These are phyloP conservation scores for Gryon sp. DNA, from an alignment of 1,140 invertebrate genomes.

Conservation along the genomic window DNA sequence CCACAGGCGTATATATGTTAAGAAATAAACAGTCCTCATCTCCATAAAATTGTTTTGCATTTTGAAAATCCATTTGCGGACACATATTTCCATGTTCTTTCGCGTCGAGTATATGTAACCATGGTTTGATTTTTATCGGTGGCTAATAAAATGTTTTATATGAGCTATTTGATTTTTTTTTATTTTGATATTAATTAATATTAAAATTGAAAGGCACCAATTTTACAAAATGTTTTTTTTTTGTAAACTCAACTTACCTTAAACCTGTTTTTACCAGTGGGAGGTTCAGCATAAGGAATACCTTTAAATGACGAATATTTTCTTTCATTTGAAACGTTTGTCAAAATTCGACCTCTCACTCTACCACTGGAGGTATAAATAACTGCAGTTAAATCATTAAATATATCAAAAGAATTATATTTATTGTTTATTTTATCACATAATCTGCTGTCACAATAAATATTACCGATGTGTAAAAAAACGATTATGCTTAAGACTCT, in stretches of 20 bases:
- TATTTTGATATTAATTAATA: not conserved
- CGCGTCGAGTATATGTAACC: not conserved
- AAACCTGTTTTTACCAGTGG: not conserved
- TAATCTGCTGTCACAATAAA: not conserved
- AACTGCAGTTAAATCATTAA: not conserved
- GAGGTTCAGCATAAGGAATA: not conserved
- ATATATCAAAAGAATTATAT: not conserved
- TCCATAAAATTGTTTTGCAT: not conserved
- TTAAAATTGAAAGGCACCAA: no score
- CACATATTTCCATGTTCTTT: not conserved
- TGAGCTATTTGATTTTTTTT: no score
- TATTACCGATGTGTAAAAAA: not conserved
- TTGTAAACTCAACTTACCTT: no score
- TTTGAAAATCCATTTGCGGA: conserved; percentile 2
- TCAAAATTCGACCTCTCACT: not conserved
- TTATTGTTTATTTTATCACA: not conserved
- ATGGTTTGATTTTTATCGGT: not conserved
- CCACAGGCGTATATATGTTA: not conserved
- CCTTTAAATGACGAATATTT: conserved; percentile 7
- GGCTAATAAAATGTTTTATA: conserved; percentile 1
- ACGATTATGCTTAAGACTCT: not conserved
- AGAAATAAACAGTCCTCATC: conserved; percentile 1
- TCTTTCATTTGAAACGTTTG: not conserved
- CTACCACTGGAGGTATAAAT: not conserved
- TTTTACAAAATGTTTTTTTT: no score